Base-by-base conservation (phyloP, 92 coral and sea anemone species). In the Phenganax subtilis region DNA sequence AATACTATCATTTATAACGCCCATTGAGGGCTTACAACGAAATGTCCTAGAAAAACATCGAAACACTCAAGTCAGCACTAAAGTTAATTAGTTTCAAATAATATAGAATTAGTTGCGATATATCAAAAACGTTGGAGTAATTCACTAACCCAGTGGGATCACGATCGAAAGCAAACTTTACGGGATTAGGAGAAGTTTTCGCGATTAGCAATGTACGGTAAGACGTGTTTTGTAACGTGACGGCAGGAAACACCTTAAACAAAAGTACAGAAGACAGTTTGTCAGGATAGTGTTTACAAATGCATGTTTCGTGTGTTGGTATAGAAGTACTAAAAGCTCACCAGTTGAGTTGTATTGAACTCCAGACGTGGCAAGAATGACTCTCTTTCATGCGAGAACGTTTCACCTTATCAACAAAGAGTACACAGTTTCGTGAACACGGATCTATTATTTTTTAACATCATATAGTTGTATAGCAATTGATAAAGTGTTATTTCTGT, bases 241-340 rank as follows among this genome's bases (percentile, higher is more conserved):
- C 86, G 53, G 98, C 98, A 51, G 98, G 98, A 78, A 94, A 94
- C 47, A 94, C 96, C 98, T 93, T 54, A 8, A 80, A 59, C 47
- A 8, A 75, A 12, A 57, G 8, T 70, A 54, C 1, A 25, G 63
- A 17, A 54, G 77, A 44, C 1, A 10, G 31, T 65, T 71, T 71
- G 31, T 15, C 55, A 47, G 3, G 54, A 67, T 3, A 10, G 17
- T 10, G 17, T 27, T 16, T 12, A 67, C 17, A 27, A 16, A 2
- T 31, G 14, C 55, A 70, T 70, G 8, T 6, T 20, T 20, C 25
- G 25, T 20, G 25, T 20, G 25, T 20, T 20, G 25, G 25, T 20
- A 20, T 20, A 20, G 25, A 20, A 15, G 68, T 62, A 3, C 25
- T 8, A 15, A 73, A 16, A 30, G 20, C 88, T 78, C 78, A 93